Evolutionary conservation across 1,140 invertebrate genomes (phyloP).

Genomic region (Vanessa tameamea): DNA sequence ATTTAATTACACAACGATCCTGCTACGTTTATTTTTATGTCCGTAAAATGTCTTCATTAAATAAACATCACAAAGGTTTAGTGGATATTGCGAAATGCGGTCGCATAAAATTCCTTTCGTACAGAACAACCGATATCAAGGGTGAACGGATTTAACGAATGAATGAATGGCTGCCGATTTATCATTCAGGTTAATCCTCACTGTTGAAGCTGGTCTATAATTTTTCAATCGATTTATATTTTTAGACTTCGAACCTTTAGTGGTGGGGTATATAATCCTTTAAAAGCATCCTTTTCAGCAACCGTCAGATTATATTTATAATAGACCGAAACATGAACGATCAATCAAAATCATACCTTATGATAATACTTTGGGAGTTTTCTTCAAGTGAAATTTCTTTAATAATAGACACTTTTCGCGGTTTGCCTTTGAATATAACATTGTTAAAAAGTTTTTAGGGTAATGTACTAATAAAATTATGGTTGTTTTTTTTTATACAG

Average conservation of each 20-base stretch:
- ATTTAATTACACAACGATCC: too few species aligned
- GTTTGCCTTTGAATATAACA: too few species aligned
- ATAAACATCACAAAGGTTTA: not conserved
- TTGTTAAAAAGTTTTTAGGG: too few species aligned
- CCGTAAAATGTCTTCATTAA: not conserved
- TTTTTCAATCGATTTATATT: not conserved
- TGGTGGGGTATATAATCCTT: not conserved
- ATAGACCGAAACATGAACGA: not conserved
- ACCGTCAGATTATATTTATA: too few species aligned
- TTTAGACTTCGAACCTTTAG: not conserved
- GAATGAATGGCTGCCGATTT: constrained; percentile 12
- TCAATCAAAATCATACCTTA: not conserved
- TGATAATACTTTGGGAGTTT: too few species aligned
- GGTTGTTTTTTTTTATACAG: too few species aligned
- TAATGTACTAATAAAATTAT: too few species aligned
- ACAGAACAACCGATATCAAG: not conserved
- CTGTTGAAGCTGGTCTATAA: not conserved
- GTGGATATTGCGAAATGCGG: not conserved
- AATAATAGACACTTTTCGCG: too few species aligned
- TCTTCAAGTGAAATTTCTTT: too few species aligned
- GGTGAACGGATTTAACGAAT: not conserved
- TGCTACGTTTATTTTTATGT: not conserved
- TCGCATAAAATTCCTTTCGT: not conserved
- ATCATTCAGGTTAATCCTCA: constrained; percentile 1
- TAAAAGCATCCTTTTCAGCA: too few species aligned